phyloP scores from a whole-genome alignment of 2,113 vertebrate genomes.

The Sylvia atricapilla region DNA sequence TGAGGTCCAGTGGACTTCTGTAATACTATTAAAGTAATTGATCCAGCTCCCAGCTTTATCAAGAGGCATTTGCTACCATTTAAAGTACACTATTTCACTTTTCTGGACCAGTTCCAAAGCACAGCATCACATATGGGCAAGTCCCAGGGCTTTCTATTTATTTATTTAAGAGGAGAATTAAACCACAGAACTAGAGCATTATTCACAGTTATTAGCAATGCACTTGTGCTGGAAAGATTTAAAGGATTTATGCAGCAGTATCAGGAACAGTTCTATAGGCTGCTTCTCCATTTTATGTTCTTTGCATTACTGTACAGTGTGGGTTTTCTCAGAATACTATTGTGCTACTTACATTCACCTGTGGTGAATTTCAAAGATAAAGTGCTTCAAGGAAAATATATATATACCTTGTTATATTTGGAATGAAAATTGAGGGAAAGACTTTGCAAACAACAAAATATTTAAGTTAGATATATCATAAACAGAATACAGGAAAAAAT shows the following conservation, averaged over 20 bases:
- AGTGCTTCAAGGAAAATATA: background rate
- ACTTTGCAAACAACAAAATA: conserved; percentile 45
- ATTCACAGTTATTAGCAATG: background rate
- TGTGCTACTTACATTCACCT: background rate
- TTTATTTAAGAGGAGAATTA: conserved; percentile 27
- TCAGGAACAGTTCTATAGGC: background rate
- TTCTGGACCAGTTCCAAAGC: conserved; percentile 6
- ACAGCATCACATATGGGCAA: background rate
- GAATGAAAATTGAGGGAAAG: background rate
- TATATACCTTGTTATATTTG: background rate
- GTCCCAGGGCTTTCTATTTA: background rate
- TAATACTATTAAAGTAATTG: background rate
- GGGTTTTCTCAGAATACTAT: background rate
- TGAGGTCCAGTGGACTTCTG: background rate
- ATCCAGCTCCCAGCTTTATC: background rate
- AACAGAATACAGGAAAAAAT: background rate
- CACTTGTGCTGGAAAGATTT: background rate
- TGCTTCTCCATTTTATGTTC: conserved; percentile 12
- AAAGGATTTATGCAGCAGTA: background rate
- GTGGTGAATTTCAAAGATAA: background rate
- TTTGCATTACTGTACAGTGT: background rate
- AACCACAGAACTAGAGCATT: background rate
- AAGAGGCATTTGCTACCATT: background rate
- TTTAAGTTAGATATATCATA: background rate
- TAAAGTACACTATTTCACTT: conserved; percentile 1